Percentiles rank a stretch among this genome's conserved stretches.
phyloP scores from a whole-genome alignment of 2,797 vertebrate genomes.

The Serranus cabrilla region DNA sequence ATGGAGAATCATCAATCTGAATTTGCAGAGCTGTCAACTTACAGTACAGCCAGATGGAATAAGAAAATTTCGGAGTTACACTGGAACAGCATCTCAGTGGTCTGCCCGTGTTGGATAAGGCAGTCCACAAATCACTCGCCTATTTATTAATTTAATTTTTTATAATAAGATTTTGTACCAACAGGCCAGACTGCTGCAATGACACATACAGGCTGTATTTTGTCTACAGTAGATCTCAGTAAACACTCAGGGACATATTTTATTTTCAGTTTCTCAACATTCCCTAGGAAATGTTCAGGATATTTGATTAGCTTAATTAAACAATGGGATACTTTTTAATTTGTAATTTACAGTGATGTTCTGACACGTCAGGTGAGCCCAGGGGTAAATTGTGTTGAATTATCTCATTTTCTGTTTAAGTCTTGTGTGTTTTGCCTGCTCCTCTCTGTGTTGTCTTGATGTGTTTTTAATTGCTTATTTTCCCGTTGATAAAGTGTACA shows the following conservation, averaged over 20 bases:
- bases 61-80: slow-evolving; percentile 12
- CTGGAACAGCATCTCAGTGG: slow-evolving; percentile 8
- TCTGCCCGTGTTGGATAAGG: slow-evolving; percentile 8
- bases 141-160: slow-evolving; percentile 8
- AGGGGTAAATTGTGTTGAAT: slow-evolving; percentile 17
- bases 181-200: neutral
- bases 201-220: neutral
- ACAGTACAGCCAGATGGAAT: slow-evolving; percentile 33
- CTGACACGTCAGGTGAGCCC: slow-evolving; percentile 33
- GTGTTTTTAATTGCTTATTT: slow-evolving; percentile 35
- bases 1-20: slow-evolving; percentile 57
- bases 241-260: neutral
- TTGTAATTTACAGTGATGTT: slow-evolving; percentile 8
- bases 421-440: slow-evolving; percentile 51
- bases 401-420: slow-evolving; percentile 43
- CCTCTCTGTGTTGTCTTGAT: slow-evolving; percentile 48
- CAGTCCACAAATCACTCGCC: neutral
- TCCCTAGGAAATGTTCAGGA: neutral
- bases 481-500: slow-evolving; percentile 24
- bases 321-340: neutral
- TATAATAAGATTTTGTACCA: slow-evolving; percentile 5
- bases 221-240: neutral
- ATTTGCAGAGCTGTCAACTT: slow-evolving; percentile 48
- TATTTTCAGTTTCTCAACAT: neutral
- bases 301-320: neutral